phyloP scores from a whole-genome alignment of 2,797 vertebrate species.

The Rhinella marina region DNA sequence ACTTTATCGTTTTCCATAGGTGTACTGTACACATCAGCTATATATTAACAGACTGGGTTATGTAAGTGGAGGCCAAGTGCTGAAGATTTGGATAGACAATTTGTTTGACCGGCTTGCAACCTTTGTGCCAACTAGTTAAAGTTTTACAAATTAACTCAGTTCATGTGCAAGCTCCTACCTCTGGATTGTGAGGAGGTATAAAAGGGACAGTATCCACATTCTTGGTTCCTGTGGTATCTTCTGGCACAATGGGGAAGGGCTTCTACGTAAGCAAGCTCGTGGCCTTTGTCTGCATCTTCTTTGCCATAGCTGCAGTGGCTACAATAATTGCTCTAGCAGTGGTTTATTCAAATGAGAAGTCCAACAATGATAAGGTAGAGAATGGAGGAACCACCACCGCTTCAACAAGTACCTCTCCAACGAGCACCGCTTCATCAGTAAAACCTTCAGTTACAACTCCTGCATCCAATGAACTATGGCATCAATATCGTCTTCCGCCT shows the following conservation, averaged over 20 bases:
- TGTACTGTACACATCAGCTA: conserved; percentile 12
- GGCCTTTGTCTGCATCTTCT: conserved; percentile 74
- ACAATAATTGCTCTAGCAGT: conserved; percentile 87
- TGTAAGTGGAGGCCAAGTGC: not conserved
- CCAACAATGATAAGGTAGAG: conserved; percentile 63
- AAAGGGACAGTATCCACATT: conserved; percentile 57
- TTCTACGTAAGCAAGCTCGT: conserved; percentile 85
- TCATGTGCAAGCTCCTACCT: conserved; percentile 27
- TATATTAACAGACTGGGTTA: not conserved
- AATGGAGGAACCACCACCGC: not conserved
- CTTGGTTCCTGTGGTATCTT: not conserved
- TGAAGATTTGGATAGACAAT: conserved; percentile 35
- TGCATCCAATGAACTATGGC: conserved; percentile 74
- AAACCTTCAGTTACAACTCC: not conserved
- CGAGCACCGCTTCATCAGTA: not conserved
- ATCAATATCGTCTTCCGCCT: conserved; percentile 81
- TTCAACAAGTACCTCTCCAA: not conserved
- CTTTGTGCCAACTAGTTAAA: conserved; percentile 70
- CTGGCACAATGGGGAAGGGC: conserved; percentile 83
- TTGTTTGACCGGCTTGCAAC: conserved; percentile 37
- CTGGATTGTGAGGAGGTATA: conserved; percentile 64
- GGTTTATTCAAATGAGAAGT: conserved; percentile 83
- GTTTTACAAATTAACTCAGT: conserved; percentile 69
- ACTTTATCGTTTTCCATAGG: not conserved
- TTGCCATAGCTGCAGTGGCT: conserved; percentile 72